A percentile compares a stretch with the other conserved stretches of the same genome.
Conservation (phyloP, 2,888 invertebrate genomes). For the Eristalis pertinax region DNA sequence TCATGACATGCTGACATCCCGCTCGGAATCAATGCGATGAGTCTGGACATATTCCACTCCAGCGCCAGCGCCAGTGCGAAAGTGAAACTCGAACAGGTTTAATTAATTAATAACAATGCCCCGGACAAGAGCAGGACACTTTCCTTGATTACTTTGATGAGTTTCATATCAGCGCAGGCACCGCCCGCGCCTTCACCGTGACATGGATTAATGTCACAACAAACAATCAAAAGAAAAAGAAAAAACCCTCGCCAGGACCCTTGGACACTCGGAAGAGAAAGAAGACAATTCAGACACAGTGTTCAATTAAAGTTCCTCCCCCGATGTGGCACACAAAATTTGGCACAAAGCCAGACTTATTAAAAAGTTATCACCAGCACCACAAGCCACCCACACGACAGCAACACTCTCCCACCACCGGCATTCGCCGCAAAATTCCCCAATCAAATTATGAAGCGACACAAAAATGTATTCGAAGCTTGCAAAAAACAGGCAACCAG, state of each 20-base stretch:
- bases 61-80: slow-evolving; percentile 25
- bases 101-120: slow-evolving; percentile 64
- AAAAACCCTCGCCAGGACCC: neutral
- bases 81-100: slow-evolving; percentile 34
- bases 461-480: neutral
- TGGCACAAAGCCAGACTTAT: slow-evolving; percentile 50
- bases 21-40: slow-evolving; percentile 44
- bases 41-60: slow-evolving; percentile 29
- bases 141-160: slow-evolving; percentile 42
- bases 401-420: neutral
- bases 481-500: neutral
- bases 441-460: slow-evolving; percentile 55
- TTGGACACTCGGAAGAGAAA: neutral
- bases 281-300: neutral
- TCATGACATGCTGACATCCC: neutral
- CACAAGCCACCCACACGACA: neutral
- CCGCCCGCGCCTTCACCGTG: neutral
- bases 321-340: slow-evolving; percentile 21
- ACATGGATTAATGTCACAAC: slow-evolving; percentile 7
- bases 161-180: neutral
- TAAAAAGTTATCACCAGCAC: slow-evolving; percentile 54
- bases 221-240: too few species aligned
- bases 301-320: slow-evolving; percentile 37
- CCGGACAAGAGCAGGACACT: slow-evolving; percentile 11
- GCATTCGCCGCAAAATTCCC: slow-evolving; percentile 21